Evolutionary conservation across 2,888 invertebrate species (phyloP).

Genomic region (Aelia acuminata): DNA sequence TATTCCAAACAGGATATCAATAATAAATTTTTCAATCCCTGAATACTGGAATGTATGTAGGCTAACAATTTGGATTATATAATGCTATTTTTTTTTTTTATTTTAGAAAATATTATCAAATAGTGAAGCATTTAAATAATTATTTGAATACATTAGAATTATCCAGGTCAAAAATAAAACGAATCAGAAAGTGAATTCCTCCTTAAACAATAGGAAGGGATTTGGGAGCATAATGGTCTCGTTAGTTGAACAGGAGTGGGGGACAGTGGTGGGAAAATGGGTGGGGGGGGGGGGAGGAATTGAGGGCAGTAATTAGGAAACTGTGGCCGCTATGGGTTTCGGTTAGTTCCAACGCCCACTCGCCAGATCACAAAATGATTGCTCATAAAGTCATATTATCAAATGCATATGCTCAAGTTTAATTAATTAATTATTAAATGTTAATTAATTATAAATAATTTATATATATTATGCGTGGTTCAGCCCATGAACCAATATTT

Average conservation of each 20-base stretch:
- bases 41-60: too few species aligned
- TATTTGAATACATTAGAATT: too few species aligned
- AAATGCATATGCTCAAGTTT: background rate
- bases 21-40: too few species aligned
- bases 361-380: background rate
- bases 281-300: background rate
- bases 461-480: too few species aligned
- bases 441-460: background rate
- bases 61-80: too few species aligned
- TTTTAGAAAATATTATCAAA: too few species aligned
- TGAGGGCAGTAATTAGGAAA: slow-evolving; percentile 42
- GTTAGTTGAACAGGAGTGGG: slow-evolving; percentile 13
- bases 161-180: background rate
- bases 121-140: too few species aligned
- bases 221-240: slow-evolving; percentile 19
- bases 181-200: background rate
- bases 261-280: background rate
- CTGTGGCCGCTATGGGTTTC: background rate
- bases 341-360: background rate
- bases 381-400: slow-evolving; percentile 25
- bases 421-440: background rate
- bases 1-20: too few species aligned
- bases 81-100: too few species aligned
- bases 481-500: too few species aligned
- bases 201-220: slow-evolving; percentile 42